Base-by-base conservation (phyloP, 2,888 invertebrate genomes). In the Pharmacophagus antenor region DNA sequence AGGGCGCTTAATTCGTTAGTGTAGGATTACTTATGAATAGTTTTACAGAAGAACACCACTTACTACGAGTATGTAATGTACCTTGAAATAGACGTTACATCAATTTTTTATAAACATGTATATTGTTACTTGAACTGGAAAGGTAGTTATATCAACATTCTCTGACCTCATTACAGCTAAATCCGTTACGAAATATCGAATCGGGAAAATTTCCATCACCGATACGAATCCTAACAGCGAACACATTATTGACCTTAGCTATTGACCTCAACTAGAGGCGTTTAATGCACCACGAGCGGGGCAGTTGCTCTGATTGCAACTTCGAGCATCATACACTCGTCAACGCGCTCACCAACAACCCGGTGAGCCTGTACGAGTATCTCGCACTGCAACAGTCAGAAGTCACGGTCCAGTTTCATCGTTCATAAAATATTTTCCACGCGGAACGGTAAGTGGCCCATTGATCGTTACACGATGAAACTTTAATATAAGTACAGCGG, bases 391-490 rank as follows among this genome's bases (percentile, higher is more conserved):
- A 22, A 23, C 58, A 58, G 52, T 63, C 71, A 70, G 67, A 68
- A 69, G 67, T 68, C 71, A 68, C 70, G 71, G 73, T 68, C 72
- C 69, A 74, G 67, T 76, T 71, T 64, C 70, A 66, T 68, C 68
- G 65, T 67, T 69, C 72, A 77, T 85, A 80, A 82, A 81, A 80
- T 82, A 83, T 85, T 84, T 85, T 81, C 76, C 69, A 74, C 73
- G 77, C 72, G 67, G 69, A 79, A 74, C 77, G 73, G 72, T 68
- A 74, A 77, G 73, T 77, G 76, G 80, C 82, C 74, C 82, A 83
- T 82, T 83, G 85, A 86, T 85, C 84, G 84, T 77, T 84, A 80
- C 70, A 75, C 81, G 82, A 81, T 84, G 84, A 85, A 88, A 87
- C 84, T 87, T 87, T 80, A 82, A 76, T 84, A 80, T 80, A 85